Conservation (phyloP, 2,797 vertebrate species). For the Halcyon leucocephala region DNA sequence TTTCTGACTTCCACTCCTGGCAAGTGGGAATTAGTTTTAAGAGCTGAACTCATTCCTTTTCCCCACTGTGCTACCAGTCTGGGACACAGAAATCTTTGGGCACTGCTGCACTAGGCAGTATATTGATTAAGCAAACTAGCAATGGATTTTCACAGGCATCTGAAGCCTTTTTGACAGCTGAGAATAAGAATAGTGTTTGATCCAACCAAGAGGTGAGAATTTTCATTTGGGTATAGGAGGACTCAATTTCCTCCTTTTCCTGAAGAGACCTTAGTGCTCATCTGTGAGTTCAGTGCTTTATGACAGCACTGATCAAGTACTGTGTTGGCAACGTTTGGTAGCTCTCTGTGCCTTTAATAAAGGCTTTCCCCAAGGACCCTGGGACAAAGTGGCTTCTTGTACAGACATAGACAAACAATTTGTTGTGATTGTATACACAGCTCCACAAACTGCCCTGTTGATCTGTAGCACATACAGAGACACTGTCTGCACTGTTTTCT, state of each 20-base stretch:
- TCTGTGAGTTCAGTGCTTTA: not conserved
- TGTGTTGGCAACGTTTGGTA: not conserved
- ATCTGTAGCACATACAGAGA: not conserved
- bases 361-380: not conserved
- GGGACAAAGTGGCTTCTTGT: not conserved
- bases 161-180: not conserved
- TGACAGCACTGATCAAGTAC: not conserved
- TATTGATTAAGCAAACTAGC: not conserved
- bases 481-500: not conserved
- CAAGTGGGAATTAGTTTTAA: not conserved
- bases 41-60: not conserved
- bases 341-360: not conserved
- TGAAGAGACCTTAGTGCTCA: not conserved
- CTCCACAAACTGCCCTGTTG: not conserved
- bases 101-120: not conserved
- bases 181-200: not conserved
- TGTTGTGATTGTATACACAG: not conserved
- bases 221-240: not conserved
- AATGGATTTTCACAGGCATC: not conserved
- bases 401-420: not conserved
- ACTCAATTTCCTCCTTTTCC: not conserved
- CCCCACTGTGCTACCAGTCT: not conserved
- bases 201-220: not conserved
- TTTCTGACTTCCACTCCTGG: not conserved
- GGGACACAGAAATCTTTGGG: not conserved